Evolutionary conservation across 2,888 invertebrate genomes (phyloP).

Genomic region (Rotaria sp.): DNA sequence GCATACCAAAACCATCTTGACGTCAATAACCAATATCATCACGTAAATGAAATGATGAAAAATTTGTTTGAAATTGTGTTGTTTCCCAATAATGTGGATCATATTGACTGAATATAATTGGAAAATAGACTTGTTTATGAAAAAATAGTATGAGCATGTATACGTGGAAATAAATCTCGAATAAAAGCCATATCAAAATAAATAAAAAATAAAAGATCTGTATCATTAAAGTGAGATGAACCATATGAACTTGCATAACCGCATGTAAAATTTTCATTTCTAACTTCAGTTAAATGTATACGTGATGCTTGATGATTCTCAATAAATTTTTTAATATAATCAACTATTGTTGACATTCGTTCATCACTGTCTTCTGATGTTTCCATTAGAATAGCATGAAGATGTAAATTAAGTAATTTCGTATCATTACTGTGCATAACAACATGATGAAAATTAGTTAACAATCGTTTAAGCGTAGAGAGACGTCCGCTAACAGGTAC

Average conservation of each 20-base stretch:
- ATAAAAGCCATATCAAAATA: constrained; percentile 91
- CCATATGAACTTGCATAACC: constrained; percentile 63
- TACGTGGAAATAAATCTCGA: constrained; percentile 66
- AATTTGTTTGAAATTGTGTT: not conserved
- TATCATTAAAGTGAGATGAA: constrained; percentile 55
- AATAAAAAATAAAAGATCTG: constrained; percentile 76
- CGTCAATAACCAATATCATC: constrained; percentile 75
- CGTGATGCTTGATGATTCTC: not conserved
- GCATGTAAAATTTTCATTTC: constrained; percentile 33
- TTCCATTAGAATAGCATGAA: constrained; percentile 6
- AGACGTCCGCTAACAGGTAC: constrained; percentile 11
- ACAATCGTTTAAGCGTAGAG: not conserved
- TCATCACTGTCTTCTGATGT: constrained; percentile 31
- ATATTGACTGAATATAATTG: constrained; percentile 87
- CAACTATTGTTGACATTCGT: not conserved
- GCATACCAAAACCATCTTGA: constrained; percentile 90
- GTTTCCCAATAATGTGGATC: constrained; percentile 34
- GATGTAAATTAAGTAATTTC: not conserved
- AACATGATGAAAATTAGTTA: not conserved
- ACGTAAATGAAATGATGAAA: constrained; percentile 60
- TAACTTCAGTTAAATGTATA: constrained; percentile 28
- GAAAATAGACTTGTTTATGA: constrained; percentile 69
- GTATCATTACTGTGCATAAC: not conserved
- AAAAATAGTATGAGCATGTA: constrained; percentile 55
- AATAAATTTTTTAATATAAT: constrained; percentile 31